These are phyloP conservation scores for Pipra filicauda DNA, from an alignment of 2,113 vertebrate genomes.

Conservation along the genomic window DNA sequence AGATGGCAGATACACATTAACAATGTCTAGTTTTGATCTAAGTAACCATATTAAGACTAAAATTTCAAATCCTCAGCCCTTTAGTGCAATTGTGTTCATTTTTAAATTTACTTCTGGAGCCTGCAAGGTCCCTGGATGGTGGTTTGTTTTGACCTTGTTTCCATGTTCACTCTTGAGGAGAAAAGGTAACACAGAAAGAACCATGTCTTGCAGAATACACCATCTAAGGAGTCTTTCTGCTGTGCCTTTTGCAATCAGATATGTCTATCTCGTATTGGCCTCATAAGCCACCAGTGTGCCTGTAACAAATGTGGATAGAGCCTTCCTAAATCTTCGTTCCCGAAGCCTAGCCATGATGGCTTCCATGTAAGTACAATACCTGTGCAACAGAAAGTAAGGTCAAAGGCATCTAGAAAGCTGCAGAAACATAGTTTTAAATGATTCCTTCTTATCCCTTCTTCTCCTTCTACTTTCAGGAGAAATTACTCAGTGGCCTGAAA, in stretches of 20 bases:
- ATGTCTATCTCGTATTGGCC: too few species aligned
- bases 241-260: too few species aligned
- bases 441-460: neutral
- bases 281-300: too few species aligned
- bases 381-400: neutral
- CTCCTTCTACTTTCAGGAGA: neutral
- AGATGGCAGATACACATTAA: neutral
- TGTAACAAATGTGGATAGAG: too few species aligned
- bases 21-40: neutral
- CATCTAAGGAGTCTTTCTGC: too few species aligned
- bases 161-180: too few species aligned
- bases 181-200: too few species aligned
- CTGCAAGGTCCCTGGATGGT: neutral
- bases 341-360: too few species aligned
- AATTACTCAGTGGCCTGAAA: neutral
- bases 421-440: neutral
- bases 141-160: neutral
- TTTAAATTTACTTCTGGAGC: neutral
- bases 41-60: neutral
- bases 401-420: neutral
- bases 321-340: too few species aligned
- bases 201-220: too few species aligned
- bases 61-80: neutral
- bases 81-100: neutral
- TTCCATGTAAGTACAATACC: fast-evolving